Conservation (phyloP, 1,140 invertebrate species). For the Polypedilum vanderplanki region DNA sequence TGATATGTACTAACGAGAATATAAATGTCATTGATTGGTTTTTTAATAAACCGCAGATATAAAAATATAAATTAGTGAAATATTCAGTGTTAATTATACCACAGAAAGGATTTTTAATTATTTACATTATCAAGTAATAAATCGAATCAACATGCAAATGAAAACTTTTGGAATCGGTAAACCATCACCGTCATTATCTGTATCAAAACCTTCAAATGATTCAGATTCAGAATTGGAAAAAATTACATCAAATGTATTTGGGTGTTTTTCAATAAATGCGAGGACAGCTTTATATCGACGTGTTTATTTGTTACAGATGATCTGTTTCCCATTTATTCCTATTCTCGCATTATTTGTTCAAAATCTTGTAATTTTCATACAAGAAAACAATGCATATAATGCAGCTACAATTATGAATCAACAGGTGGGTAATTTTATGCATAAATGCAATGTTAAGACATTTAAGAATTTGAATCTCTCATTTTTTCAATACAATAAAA, state of each 20-base stretch:
- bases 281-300: background rate
- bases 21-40: no score
- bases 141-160: background rate
- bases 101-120: no score
- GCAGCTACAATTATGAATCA: background rate
- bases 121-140: background rate
- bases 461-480: background rate
- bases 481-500: background rate
- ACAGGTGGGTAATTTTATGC: background rate
- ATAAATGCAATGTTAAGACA: background rate
- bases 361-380: slow-evolving; percentile 36
- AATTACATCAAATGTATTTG: background rate
- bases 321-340: slow-evolving; percentile 68
- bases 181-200: background rate
- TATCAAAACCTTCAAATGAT: background rate
- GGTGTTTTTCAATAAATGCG: background rate
- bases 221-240: background rate
- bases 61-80: no score
- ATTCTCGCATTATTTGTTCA: slow-evolving; percentile 68
- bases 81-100: no score
- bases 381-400: background rate
- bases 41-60: no score
- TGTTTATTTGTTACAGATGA: slow-evolving; percentile 40
- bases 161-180: background rate
- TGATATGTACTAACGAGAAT: no score